Conservation (phyloP, 2,113 vertebrate species). For the Herpetotheres cachinnans region DNA sequence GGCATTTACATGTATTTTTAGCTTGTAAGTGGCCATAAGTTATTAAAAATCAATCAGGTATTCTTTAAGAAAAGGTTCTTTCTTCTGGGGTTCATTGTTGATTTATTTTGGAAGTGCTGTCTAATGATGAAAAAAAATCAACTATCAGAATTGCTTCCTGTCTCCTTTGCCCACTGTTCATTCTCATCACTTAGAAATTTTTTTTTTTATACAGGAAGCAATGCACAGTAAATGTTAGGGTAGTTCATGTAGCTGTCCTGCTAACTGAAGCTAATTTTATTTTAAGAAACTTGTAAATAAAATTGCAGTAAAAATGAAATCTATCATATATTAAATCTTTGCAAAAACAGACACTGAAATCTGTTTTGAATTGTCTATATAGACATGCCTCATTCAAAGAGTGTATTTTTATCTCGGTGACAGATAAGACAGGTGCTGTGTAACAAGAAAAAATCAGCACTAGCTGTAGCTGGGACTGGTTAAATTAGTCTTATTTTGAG, state of each 20-base stretch:
- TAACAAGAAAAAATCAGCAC: not conserved
- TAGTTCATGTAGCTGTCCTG: not conserved
- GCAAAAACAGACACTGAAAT: not conserved
- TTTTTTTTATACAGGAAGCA: not conserved
- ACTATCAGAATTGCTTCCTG: not conserved
- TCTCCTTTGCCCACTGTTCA: not conserved
- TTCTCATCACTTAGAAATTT: not conserved
- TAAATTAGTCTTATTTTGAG: not conserved
- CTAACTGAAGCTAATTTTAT: not conserved
- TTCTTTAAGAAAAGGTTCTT: not conserved
- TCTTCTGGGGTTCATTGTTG: not conserved
- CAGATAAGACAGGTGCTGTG: not conserved
- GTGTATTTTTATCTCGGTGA: not conserved
- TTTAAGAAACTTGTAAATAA: not conserved
- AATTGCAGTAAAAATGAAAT: not conserved
- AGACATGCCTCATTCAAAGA: not conserved
- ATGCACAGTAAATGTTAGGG: not conserved
- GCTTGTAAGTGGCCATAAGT: not conserved
- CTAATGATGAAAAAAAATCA: not conserved
- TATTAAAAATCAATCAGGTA: not conserved
- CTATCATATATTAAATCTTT: not conserved
- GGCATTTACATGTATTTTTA: not conserved
- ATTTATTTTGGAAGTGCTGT: not conserved
- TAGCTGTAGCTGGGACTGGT: not conserved
- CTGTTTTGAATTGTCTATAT: not conserved